phyloP scores from a whole-genome alignment of 1,140 invertebrate species.

The Anagrus nilaparvatae region DNA sequence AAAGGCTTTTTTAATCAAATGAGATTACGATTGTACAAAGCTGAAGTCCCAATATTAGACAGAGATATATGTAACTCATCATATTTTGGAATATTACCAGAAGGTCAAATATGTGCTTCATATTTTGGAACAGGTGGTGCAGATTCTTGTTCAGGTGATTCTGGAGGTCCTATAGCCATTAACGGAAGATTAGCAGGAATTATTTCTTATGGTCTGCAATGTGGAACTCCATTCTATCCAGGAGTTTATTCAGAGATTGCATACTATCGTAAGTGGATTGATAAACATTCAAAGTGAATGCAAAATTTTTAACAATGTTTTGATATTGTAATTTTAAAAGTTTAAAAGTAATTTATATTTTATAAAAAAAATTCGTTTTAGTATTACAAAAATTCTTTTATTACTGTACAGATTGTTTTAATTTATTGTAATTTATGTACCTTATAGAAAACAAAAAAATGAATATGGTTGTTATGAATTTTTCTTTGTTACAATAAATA shows the following conservation, averaged over 20 bases:
- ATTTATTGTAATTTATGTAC: too few species aligned
- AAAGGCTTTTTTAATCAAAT: slow-evolving; percentile 4
- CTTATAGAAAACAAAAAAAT: too few species aligned
- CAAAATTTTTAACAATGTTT: too few species aligned
- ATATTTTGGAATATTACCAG: slow-evolving; percentile 18
- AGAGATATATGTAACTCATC: slow-evolving; percentile 9
- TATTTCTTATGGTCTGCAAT: slow-evolving; percentile 42
- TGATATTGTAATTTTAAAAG: too few species aligned
- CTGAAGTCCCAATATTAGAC: slow-evolving; percentile 13
- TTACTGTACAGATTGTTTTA: too few species aligned
- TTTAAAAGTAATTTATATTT: too few species aligned
- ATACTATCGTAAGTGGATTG: slow-evolving; percentile 28
- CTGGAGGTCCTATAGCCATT: slow-evolving; percentile 22
- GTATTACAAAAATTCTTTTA: too few species aligned
- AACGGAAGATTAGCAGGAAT: slow-evolving; percentile 32
- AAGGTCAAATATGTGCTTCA: slow-evolving; percentile 9
- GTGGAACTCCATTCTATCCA: slow-evolving; percentile 39
- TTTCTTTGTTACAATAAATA: too few species aligned
- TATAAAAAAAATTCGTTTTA: too few species aligned
- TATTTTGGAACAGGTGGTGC: slow-evolving; percentile 1
- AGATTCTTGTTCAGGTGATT: slow-evolving; percentile 21
- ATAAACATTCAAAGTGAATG: too few species aligned
- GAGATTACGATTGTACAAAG: slow-evolving; percentile 5
- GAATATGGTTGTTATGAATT: too few species aligned
- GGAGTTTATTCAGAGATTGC: slow-evolving; percentile 45